Evolutionary conservation across 1,140 invertebrate genomes (phyloP), one percentile per base, ranked within the genome.

Genomic region (Sarcophaga bullata): DNA sequence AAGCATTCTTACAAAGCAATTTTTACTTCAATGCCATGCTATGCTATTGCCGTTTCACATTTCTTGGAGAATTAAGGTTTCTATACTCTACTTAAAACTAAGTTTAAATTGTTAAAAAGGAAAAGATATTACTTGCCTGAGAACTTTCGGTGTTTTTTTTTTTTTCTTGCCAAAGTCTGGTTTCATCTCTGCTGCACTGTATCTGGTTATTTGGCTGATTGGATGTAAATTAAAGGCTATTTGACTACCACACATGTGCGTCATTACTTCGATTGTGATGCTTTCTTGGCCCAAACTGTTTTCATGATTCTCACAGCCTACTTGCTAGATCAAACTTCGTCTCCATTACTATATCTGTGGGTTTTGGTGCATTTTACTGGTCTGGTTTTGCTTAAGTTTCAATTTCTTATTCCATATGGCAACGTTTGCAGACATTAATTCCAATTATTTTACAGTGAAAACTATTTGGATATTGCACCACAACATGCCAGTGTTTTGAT

Each of bases 41-140:
- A 97, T 95, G 97, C 97, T 0, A 97, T 98, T 78, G 94, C 96
- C 19, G 92, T 94, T 19, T 96, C 97, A 6, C 97, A 98, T 90
- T 98, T 98, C 91, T 95, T 95, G 82, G 97, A 98, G 90, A 98
- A 98, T 91, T 98, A 97, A 97, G 97, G 97, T 15, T 98, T 98
- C 90, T 98, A 98, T 87, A 98, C 96, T 0, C 92, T 98, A 87
- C 95, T 99, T 93, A 95, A 93, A 91, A 95, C 95, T 96, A 86
- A 19, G 13, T 54, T 37, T 37, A 37, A 37, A n/a, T n/a, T n/a
- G 25, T 2, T 37, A 4, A 2, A 2, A 37, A 37, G 25, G 25
- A 62, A 75, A 75, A n/a, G n/a, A 25, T n/a, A 72, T n/a, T 73
- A 46, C 19, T 48, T 58, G 50, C 15, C 50, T 73, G 47, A 81